Percentiles rank a stretch among this genome's conserved stretches.
phyloP scores from a whole-genome alignment of 2,797 vertebrate species.

The Pempheris klunzingeri region DNA sequence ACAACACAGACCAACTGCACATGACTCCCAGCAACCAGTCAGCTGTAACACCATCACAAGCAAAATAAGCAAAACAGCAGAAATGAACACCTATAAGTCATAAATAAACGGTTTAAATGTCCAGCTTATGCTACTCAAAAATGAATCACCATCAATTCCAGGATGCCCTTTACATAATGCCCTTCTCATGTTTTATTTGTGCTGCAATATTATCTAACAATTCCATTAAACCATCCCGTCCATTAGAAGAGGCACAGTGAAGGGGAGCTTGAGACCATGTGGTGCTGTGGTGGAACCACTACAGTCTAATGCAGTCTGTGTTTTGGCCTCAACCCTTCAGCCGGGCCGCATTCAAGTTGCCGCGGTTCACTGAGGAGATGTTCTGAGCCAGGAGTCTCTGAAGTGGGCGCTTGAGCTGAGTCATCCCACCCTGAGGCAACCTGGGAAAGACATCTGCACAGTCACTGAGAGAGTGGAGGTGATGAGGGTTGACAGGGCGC shows the following conservation, averaged over 20 bases:
- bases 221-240: slow-evolving; percentile 2
- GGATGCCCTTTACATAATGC: background rate
- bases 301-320: slow-evolving; percentile 23
- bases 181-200: slow-evolving; percentile 3
- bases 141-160: slow-evolving; percentile 8
- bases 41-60: background rate
- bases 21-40: background rate
- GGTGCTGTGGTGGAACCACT: background rate
- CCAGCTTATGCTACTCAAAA: background rate
- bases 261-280: background rate
- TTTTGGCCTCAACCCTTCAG: slow-evolving; percentile 43
- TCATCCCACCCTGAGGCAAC: slow-evolving; percentile 64
- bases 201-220: slow-evolving; percentile 12
- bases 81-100: slow-evolving; percentile 2
- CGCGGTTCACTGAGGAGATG: slow-evolving; percentile 54
- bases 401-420: slow-evolving; percentile 60
- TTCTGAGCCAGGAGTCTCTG: slow-evolving; percentile 47
- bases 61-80: background rate
- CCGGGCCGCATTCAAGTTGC: slow-evolving; percentile 38
- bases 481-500: slow-evolving; percentile 56
- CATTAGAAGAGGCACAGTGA: background rate
- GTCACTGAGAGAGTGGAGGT: slow-evolving; percentile 45
- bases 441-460: slow-evolving; percentile 62
- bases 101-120: slow-evolving; percentile 16
- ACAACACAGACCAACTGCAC: background rate